Conservation (phyloP, 1,140 invertebrate genomes). For the Tetramorium parvispinum region DNA sequence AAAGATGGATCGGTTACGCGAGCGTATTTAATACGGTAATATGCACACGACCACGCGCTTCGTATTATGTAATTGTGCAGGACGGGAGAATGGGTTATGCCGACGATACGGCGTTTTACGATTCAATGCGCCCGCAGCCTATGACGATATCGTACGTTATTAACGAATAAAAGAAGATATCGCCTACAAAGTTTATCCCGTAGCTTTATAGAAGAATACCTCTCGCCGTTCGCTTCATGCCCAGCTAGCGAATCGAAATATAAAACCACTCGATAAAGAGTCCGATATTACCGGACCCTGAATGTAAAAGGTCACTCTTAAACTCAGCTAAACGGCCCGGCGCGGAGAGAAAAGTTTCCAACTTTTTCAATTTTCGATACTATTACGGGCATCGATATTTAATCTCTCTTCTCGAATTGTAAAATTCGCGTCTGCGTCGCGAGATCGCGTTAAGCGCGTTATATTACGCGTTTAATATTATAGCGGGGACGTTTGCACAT, state of each 20-base stretch:
- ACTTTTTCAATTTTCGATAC: neutral
- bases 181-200: slow-evolving; percentile 35
- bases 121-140: slow-evolving; percentile 20
- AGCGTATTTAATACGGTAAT: slow-evolving; percentile 1
- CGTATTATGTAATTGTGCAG: slow-evolving; percentile 28
- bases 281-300: neutral
- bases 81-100: neutral
- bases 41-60: neutral
- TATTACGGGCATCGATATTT: neutral
- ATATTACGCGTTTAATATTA: neutral
- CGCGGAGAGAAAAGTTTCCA: too few relatives aligned
- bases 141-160: slow-evolving; percentile 31
- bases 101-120: neutral
- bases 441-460: neutral
- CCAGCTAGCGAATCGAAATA: slow-evolving; percentile 1
- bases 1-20: slow-evolving; percentile 38
- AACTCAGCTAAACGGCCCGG: neutral
- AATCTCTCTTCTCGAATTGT: neutral
- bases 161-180: slow-evolving; percentile 55
- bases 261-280: slow-evolving; percentile 25
- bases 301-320: slow-evolving; percentile 15
- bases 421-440: neutral
- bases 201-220: slow-evolving; percentile 8
- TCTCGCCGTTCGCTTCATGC: neutral
- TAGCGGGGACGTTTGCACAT: slow-evolving; percentile 3